Evolutionary conservation across 1,140 invertebrate genomes (phyloP).

Genomic region (Drosophila pachea): DNA sequence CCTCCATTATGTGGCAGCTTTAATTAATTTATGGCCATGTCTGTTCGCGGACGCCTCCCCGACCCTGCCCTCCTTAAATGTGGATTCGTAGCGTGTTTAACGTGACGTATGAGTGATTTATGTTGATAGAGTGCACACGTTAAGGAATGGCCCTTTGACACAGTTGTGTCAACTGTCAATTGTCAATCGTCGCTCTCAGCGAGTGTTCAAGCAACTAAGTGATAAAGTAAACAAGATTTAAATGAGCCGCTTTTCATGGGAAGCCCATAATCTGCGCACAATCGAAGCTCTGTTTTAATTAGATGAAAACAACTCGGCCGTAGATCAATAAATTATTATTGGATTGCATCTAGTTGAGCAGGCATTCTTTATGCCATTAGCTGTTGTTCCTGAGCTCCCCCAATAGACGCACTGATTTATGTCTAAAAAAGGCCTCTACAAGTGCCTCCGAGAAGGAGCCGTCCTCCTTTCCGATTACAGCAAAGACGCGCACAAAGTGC

Average conservation of each 20-base stretch:
- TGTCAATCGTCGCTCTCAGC: conserved; percentile 51
- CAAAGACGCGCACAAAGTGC: not conserved
- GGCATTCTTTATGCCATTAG: too few species aligned
- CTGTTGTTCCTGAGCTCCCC: not conserved
- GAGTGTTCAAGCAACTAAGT: not conserved
- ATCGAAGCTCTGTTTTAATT: too few species aligned
- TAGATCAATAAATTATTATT: too few species aligned
- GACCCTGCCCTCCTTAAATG: conserved; percentile 36
- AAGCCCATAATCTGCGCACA: too few species aligned
- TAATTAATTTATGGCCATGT: conserved; percentile 76
- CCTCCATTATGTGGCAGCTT: conserved; percentile 38
- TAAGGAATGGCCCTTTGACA: conserved; percentile 46
- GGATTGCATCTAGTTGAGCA: too few species aligned
- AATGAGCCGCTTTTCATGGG: not conserved
- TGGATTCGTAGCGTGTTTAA: conserved; percentile 72
- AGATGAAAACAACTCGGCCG: too few species aligned
- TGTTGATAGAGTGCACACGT: conserved; percentile 68
- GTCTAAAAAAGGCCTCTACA: not conserved
- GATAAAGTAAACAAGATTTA: not conserved
- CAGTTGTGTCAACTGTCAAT: conserved; percentile 61
- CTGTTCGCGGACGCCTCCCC: conserved; percentile 19
- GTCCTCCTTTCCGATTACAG: not conserved
- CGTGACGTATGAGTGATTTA: conserved; percentile 76
- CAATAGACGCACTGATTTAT: not conserved
- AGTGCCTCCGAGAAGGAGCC: not conserved